Evolutionary conservation across 2,797 vertebrate species (phyloP).

Genomic region (Setipinna tenuifilis): DNA sequence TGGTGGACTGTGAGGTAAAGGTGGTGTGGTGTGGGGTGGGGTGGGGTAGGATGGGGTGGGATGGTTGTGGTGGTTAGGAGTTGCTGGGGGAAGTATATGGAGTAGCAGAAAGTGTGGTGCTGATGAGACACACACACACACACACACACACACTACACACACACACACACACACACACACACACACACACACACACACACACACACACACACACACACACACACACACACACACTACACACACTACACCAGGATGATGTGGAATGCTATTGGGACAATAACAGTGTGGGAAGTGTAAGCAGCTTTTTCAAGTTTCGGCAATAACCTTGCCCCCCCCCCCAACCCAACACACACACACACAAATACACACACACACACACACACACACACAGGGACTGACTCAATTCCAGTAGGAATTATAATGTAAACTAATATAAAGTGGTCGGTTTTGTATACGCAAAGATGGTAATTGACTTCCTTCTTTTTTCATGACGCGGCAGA

Average conservation of each 20-base stretch:
- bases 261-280: neutral
- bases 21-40: too few species aligned
- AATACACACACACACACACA: too few species aligned
- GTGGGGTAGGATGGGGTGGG: neutral
- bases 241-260: too few species aligned
- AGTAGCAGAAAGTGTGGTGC: neutral
- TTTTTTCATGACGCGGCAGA: conserved; percentile 3
- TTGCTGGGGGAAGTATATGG: neutral
- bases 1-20: too few species aligned
- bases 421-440: neutral
- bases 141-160: too few species aligned
- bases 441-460: neutral
- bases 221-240: too few species aligned
- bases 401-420: neutral
- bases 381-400: neutral
- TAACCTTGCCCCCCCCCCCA: too few species aligned
- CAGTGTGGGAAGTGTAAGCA: neutral
- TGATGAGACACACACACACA: conserved; percentile 7
- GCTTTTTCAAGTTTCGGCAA: neutral
- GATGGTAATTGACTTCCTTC: conserved; percentile 3
- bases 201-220: too few species aligned
- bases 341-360: too few species aligned
- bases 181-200: too few species aligned
- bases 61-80: neutral
- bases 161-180: too few species aligned